Percentiles rank a stretch among this genome's conserved stretches.
These are phyloP conservation scores for Poeciliopsis occidentalis DNA, from an alignment of 2,113 vertebrate genomes.

Conservation along the genomic window DNA sequence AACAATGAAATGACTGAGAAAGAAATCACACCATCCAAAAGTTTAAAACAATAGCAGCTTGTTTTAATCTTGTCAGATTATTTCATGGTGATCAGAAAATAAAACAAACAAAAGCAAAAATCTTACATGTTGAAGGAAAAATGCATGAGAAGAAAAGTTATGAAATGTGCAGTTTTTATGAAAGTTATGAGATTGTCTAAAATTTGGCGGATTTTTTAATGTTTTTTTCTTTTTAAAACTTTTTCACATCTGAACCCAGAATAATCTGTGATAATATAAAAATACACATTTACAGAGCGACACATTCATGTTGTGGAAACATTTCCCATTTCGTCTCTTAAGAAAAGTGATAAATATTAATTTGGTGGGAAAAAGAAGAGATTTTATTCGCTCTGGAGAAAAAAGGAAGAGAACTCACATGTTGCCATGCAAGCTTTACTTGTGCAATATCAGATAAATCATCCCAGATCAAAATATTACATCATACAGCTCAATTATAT, in stretches of 20 bases:
- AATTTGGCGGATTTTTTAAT: no score
- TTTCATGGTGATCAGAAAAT: neutral
- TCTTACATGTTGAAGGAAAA: neutral
- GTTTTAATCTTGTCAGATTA: neutral
- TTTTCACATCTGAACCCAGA: no score
- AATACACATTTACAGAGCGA: conserved; percentile 42
- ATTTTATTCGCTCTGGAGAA: neutral
- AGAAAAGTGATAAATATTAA: conserved; percentile 13
- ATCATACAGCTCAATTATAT: neutral
- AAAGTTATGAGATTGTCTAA: neutral
- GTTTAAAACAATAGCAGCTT: neutral
- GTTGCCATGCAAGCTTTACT: neutral
- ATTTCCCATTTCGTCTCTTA: conserved; percentile 27
- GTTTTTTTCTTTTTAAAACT: no score
- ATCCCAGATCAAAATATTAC: neutral
- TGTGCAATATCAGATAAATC: conserved; percentile 5
- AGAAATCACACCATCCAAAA: neutral
- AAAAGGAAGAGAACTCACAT: neutral
- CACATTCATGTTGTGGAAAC: conserved; percentile 13
- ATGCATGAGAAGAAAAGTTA: neutral
- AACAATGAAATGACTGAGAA: no score
- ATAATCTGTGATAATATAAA: conserved; percentile 1
- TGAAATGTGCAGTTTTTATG: neutral
- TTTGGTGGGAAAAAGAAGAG: neutral
- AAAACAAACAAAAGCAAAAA: neutral